Evolutionary conservation across 2,113 vertebrate genomes (phyloP).

Genomic region (Caracal caracal): DNA sequence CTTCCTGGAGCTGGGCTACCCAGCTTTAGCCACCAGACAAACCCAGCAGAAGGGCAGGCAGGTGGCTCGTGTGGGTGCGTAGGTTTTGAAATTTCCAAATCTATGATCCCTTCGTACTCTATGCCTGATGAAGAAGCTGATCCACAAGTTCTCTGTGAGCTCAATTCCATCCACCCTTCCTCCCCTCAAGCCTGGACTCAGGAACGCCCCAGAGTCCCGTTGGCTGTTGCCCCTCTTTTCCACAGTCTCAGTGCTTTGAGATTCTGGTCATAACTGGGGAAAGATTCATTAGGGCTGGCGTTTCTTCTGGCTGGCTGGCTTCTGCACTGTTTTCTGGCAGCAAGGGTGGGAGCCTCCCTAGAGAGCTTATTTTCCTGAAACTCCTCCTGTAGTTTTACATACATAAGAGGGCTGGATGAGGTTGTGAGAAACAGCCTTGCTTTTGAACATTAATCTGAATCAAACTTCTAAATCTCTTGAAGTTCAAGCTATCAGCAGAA

Average conservation of each 20-base stretch:
- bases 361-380: slow-evolving; percentile 73
- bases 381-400: slow-evolving; percentile 59
- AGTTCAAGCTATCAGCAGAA: slow-evolving; percentile 18
- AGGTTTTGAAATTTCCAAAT: not conserved
- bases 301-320: slow-evolving; percentile 55
- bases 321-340: slow-evolving; percentile 48
- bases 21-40: not conserved
- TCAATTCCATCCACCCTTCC: not conserved
- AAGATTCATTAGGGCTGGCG: slow-evolving; percentile 60
- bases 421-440: slow-evolving; percentile 43
- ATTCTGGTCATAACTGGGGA: slow-evolving; percentile 67
- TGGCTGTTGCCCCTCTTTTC: not conserved
- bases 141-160: not conserved
- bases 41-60: not conserved
- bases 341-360: slow-evolving; percentile 44
- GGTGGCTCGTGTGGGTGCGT: not conserved
- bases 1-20: not conserved
- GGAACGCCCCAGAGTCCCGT: not conserved
- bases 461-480: slow-evolving; percentile 61
- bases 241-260: slow-evolving; percentile 33
- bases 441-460: slow-evolving; percentile 58
- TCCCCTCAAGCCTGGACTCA: not conserved
- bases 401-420: slow-evolving; percentile 37
- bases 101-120: no score
- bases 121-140: not conserved